phyloP scores from a whole-genome alignment of 2,888 invertebrate species.

The Sinopyrophorus schimmeli region DNA sequence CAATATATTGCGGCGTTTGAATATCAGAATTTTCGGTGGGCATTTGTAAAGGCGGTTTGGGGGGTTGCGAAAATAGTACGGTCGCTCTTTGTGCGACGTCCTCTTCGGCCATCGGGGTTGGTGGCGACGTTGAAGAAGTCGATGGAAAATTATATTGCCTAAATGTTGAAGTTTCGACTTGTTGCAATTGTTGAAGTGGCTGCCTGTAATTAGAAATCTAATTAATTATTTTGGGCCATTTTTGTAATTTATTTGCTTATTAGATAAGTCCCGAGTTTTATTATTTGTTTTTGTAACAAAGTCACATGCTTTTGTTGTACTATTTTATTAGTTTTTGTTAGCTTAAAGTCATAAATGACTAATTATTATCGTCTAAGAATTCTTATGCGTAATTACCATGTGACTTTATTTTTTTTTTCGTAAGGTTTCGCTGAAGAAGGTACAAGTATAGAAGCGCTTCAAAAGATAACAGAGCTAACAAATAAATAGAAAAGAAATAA shows the following conservation, averaged over 20 bases:
- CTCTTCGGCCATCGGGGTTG: no score
- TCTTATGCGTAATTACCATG: no score
- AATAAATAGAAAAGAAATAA: no score
- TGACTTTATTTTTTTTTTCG: no score
- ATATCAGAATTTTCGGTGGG: not conserved
- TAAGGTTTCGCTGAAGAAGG: no score
- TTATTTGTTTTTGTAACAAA: no score
- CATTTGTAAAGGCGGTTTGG: constrained; percentile 7
- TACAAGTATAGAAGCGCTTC: no score
- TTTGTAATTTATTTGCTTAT: not conserved
- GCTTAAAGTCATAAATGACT: constrained; percentile 7
- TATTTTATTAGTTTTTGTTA: constrained; percentile 11
- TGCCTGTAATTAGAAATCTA: not conserved
- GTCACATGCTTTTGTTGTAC: constrained; percentile 7
- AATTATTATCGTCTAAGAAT: constrained; percentile 5
- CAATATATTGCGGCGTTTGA: not conserved
- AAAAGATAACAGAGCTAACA: no score
- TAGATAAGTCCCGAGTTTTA: no score
- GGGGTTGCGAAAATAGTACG: constrained; percentile 7
- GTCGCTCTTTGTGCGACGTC: not conserved
- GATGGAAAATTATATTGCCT: not conserved
- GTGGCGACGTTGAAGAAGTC: not conserved
- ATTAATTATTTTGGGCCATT: not conserved
- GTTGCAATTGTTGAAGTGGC: no score
- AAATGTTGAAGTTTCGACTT: constrained; percentile 3